Evolutionary conservation across 53 echinoderm and acorn worm species (phyloP), one percentile per base, ranked within the genome.

Genomic region (Antedon mediterranea): DNA sequence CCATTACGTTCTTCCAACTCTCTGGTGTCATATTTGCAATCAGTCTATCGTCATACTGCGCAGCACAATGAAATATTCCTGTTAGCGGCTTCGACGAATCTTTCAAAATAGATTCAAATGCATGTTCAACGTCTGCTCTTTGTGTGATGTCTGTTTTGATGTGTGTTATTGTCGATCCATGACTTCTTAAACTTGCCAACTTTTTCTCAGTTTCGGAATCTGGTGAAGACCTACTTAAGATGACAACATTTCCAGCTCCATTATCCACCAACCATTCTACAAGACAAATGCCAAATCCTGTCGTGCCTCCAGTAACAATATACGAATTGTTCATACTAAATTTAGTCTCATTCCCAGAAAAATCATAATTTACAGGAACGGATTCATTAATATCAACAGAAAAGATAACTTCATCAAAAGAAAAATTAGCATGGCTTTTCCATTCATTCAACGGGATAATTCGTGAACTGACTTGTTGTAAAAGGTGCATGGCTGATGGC

Each of bases 21-120:
- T 81, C 74, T 43, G 0, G 29, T 74, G 74, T 74, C 15, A 31
- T 43, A 20, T 28, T 20, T 27, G 3, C 4, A 20, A 81, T 26
- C 20, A 43, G 28, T 30, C 73, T 43, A 70, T 81, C 81, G 30
- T 43, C 74, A 31, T 81, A 81, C 43, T 34, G 30, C 29, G 73
- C 43, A 28, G 81, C 81, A 75, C 74, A 75, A 41, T 81, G 81
- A 43, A 81, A 81, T 81, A 81, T 43, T 43, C 81, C 81, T 7
- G 26, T 30, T 28, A 81, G 13, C 3, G 74, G 28, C 28, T 32
- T 32, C 15, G 11, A 9, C 7, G 34, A 5, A 32, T 31, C 34
- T 3, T 33, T 33, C 7, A 33, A 26, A 34, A 33, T 28, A 0
- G 28, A 76, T 34, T 33, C 34, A 6, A 76, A 33, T 33, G 76